Percentiles rank a stretch among this genome's conserved stretches.
Evolutionary conservation across 1,140 invertebrate genomes (phyloP).

Genomic region (Penaeus japonicus): DNA sequence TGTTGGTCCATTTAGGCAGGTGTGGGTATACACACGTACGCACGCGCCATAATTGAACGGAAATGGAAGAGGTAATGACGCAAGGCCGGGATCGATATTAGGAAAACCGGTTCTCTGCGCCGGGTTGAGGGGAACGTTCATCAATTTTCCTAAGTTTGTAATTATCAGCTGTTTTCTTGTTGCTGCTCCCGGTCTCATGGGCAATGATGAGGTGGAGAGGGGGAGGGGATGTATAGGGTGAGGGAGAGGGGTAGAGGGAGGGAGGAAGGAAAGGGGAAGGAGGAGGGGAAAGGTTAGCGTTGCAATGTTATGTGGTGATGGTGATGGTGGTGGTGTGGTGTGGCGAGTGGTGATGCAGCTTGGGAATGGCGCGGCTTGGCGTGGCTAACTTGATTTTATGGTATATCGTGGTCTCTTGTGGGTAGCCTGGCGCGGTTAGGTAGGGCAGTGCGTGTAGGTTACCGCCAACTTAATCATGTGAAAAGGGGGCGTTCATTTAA

Average conservation of each 20-base stretch:
- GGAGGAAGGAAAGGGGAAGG: not conserved
- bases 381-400: no score
- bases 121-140: not conserved
- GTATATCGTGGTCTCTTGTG: no score
- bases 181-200: not conserved
- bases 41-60: slow-evolving; percentile 43
- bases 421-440: no score
- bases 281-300: not conserved
- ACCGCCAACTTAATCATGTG: no score
- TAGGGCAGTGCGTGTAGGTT: no score
- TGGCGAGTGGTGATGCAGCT: not conserved
- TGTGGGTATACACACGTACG: slow-evolving; percentile 4
- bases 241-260: not conserved
- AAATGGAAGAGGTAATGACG: slow-evolving; percentile 42
- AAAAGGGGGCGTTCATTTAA: no score
- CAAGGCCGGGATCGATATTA: slow-evolving; percentile 42
- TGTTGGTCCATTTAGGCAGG: no score
- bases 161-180: slow-evolving; percentile 38
- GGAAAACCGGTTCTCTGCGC: not conserved
- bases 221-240: not conserved
- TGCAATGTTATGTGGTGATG: not conserved
- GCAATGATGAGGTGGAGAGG: not conserved
- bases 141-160: slow-evolving; percentile 43
- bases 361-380: no score
- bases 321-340: not conserved